Conservation (phyloP, 1,140 invertebrate genomes). For the Branchinecta lindahli region DNA sequence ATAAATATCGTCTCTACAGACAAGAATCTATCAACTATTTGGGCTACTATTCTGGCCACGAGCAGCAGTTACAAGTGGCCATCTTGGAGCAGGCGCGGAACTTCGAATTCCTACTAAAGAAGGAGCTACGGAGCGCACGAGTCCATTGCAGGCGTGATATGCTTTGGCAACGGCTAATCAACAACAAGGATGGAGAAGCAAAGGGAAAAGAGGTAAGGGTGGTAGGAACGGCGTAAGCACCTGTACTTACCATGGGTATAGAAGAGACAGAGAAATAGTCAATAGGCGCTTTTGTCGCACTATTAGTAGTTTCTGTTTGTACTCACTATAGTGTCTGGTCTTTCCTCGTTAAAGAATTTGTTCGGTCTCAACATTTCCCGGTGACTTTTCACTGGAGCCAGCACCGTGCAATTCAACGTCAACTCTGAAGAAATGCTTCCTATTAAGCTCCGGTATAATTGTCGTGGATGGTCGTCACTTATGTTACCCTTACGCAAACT, state of each 20-base stretch:
- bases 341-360: too few species aligned
- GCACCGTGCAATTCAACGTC: not conserved
- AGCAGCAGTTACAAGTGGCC: slow-evolving; percentile 51
- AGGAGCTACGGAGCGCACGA: slow-evolving; percentile 47
- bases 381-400: too few species aligned
- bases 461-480: not conserved
- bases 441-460: too few species aligned
- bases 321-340: too few species aligned
- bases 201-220: slow-evolving; percentile 21
- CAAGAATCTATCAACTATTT: slow-evolving; percentile 54
- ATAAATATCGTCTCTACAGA: slow-evolving; percentile 23
- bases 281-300: too few species aligned
- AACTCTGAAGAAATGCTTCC: too few species aligned
- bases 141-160: slow-evolving; percentile 53
- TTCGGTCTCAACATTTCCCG: too few species aligned
- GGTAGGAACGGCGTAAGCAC: too few species aligned
- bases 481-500: slow-evolving; percentile 10
- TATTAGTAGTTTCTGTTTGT: too few species aligned
- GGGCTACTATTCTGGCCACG: slow-evolving; percentile 54
- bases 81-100: slow-evolving; percentile 43
- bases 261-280: too few species aligned
- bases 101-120: slow-evolving; percentile 42
- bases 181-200: slow-evolving; percentile 22
- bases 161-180: slow-evolving; percentile 48
- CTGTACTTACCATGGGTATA: too few species aligned